These are phyloP conservation scores for Stratiomys singularior DNA, from an alignment of 2,888 invertebrate genomes.

Conservation along the genomic window DNA sequence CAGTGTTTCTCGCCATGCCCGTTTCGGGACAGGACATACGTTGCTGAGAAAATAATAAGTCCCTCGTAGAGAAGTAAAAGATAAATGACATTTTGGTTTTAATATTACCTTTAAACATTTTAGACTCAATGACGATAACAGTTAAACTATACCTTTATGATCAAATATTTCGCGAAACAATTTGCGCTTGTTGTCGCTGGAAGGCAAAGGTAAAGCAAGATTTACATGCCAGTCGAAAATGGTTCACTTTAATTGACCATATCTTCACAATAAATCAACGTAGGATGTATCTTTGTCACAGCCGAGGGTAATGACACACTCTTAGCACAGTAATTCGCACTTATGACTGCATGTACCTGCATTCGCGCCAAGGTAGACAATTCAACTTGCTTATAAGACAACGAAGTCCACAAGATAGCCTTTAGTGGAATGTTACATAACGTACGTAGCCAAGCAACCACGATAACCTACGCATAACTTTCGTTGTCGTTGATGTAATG, in stretches of 20 bases:
- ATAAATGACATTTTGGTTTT: no score
- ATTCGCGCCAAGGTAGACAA: not conserved
- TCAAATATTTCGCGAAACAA: no score
- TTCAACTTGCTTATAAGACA: constrained; percentile 5
- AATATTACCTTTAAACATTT: no score
- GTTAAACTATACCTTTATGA: no score
- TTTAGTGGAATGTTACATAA: not conserved
- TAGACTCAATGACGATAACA: no score
- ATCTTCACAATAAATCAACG: not conserved
- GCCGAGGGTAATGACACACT: not conserved
- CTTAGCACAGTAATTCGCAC: not conserved
- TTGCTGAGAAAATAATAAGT: no score
- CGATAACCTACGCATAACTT: not conserved
- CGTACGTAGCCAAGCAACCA: not conserved
- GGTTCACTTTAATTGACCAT: not conserved
- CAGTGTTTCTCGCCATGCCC: no score
- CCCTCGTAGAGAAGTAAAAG: no score
- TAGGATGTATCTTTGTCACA: not conserved
- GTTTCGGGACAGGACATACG: no score
- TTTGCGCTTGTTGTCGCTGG: no score
- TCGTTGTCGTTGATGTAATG: not conserved
- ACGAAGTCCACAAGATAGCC: not conserved
- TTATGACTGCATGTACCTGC: not conserved
- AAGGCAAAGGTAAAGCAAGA: no score
- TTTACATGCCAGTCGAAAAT: no score